These are phyloP conservation scores for Erebia epiphron DNA, from an alignment of 2,888 invertebrate species.

Conservation along the genomic window DNA sequence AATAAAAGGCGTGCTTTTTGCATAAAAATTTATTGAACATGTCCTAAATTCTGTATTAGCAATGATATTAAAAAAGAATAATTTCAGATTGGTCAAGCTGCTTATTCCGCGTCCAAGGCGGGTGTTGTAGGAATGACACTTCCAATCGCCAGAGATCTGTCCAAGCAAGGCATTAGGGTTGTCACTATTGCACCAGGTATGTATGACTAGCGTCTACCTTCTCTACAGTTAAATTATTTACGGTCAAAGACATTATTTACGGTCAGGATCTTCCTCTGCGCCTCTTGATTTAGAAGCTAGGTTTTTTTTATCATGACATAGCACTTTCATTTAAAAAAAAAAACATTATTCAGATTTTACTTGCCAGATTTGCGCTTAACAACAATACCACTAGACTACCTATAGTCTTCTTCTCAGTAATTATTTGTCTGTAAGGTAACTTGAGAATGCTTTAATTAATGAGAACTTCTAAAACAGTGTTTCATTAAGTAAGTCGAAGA, in stretches of 20 bases:
- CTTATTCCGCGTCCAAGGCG: constrained; percentile 97
- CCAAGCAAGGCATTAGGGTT: constrained; percentile 90
- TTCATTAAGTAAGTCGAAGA: neutral
- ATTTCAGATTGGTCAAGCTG: constrained; percentile 94
- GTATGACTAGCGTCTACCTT: too few relatives aligned
- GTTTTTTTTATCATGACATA: too few relatives aligned
- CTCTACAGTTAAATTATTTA: too few relatives aligned
- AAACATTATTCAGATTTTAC: too few relatives aligned
- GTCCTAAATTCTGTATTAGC: neutral
- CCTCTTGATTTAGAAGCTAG: too few relatives aligned
- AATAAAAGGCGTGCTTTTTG: too few relatives aligned
- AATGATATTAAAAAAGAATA: neutral
- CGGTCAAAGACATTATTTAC: too few relatives aligned
- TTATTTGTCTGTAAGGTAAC: neutral
- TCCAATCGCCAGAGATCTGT: constrained; percentile 96
- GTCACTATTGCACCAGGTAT: constrained; percentile 91
- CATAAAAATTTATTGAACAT: too few relatives aligned
- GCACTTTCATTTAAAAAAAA: too few relatives aligned
- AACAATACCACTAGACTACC: neutral
- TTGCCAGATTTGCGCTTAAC: neutral
- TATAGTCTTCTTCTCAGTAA: neutral
- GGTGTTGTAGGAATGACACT: constrained; percentile 98
- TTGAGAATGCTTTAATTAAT: neutral
- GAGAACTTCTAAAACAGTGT: neutral
- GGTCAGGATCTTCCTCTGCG: too few relatives aligned